Percentiles rank a stretch among this genome's conserved stretches.
phyloP scores from a whole-genome alignment of 2,888 invertebrate genomes.

The Cheiracanthium punctorium region DNA sequence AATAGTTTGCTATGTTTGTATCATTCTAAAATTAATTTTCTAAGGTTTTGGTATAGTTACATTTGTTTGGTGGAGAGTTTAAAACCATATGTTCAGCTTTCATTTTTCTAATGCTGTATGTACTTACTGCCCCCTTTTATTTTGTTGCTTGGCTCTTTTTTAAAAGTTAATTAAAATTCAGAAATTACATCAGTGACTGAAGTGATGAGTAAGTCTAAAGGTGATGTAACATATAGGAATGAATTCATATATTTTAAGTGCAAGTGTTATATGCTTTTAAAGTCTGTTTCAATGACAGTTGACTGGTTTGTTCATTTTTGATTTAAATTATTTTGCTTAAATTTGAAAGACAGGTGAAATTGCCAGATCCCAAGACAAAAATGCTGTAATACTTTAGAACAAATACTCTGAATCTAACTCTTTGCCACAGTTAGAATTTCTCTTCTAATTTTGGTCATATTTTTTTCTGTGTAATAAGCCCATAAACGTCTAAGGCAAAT shows the following conservation, averaged over 20 bases:
- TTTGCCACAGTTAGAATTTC: conserved; percentile 59
- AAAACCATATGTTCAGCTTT: background rate
- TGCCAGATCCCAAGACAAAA: conserved; percentile 65
- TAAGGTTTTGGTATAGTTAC: too few species aligned
- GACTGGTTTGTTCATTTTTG: conserved; percentile 47
- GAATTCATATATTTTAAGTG: conserved; percentile 6
- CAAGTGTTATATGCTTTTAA: background rate
- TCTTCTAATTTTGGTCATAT: conserved; percentile 32
- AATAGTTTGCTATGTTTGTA: too few species aligned
- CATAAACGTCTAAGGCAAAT: conserved; percentile 33
- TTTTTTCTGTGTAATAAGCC: conserved; percentile 52
- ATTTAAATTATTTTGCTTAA: conserved; percentile 12
- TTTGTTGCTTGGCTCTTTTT: conserved; percentile 9
- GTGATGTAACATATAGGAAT: background rate
- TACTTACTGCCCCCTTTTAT: background rate
- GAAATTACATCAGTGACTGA: background rate
- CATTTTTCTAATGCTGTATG: background rate
- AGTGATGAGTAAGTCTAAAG: background rate
- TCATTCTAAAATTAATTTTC: too few species aligned
- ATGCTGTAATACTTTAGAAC: conserved; percentile 70
- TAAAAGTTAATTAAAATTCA: background rate
- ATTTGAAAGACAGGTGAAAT: conserved; percentile 66
- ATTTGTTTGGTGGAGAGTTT: too few species aligned
- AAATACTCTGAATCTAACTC: conserved; percentile 49
- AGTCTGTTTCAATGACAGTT: conserved; percentile 51